Evolutionary conservation across 2,797 vertebrate species (phyloP).

Genomic region (Phrynocephalus guinanensis): DNA sequence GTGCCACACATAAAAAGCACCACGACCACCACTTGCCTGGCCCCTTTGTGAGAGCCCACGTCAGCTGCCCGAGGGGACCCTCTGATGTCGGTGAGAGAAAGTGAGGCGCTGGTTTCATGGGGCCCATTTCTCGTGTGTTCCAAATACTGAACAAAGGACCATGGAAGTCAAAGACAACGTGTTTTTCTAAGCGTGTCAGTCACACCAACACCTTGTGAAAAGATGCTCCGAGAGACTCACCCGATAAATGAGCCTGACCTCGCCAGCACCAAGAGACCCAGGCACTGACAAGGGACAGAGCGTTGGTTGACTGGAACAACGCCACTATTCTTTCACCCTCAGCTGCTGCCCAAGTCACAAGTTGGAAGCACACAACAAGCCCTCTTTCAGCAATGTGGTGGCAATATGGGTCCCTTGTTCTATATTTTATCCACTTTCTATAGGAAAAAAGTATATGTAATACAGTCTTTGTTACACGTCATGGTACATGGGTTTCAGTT

Average conservation of each 20-base stretch:
- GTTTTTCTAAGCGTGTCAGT: not conserved
- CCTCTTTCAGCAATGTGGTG: not conserved
- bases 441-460: no score
- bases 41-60: no score
- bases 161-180: not conserved
- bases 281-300: not conserved
- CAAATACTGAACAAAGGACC: not conserved
- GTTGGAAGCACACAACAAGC: not conserved
- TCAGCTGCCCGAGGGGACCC: no score
- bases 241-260: not conserved
- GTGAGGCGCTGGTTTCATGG: not conserved
- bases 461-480: no score
- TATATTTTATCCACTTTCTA: not conserved
- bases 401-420: not conserved
- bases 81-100: no score
- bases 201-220: not conserved
- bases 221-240: not conserved
- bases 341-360: not conserved
- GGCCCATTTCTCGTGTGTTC: not conserved
- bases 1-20: no score
- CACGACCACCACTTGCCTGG: no score
- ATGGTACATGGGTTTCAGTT: no score
- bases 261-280: no score
- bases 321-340: not conserved
- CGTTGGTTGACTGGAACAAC: not conserved